Evolutionary conservation across 2,797 vertebrate genomes (phyloP), one percentile per base, ranked within the genome.

Genomic region (Chelmon rostratus): DNA sequence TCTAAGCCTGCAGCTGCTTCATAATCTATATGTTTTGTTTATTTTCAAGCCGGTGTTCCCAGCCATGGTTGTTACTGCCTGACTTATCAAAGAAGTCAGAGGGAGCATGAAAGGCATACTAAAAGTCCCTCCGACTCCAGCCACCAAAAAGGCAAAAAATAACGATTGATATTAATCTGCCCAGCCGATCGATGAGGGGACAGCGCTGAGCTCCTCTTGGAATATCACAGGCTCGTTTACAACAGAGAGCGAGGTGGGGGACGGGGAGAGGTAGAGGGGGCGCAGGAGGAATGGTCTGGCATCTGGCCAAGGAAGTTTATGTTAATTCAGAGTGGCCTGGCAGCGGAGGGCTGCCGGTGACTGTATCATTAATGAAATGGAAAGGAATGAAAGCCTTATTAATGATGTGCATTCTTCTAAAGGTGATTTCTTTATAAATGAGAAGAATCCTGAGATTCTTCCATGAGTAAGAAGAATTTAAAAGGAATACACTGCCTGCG

Each of bases 131-230:
- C 68, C 69, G 84, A 87, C 84, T 90, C 82, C 85, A 78, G 78
- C 69, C 46, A 73, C 65, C 19, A 76, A 79, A 90, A 88, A 86
- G 33, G 68, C 46, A 61, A 67, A 79, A 85, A 82, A 62, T 31
- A 90, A 82, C 23, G 73, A 88, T 63, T 85, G 85, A 82, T 92
- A 90, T 90, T 89, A 88, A 91, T 93, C 92, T 88, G 81, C 73
- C 42, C 9, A 8, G 77, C 49, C 47, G 49, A 89, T 92, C 85
- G 50, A 91, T 92, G 73, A 73, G 64, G 71, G 66, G 83, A 75
- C 53, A 58, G 84, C 21, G 8, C 84, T 25, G 61, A 75, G 78
- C 86, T 83, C 65, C 75, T 81, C 63, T 76, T 62, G 35, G 86
- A 91, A 85, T 82, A 90, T 88, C 88, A 85, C 66, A 80, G 76